Conservation (phyloP, 2,113 vertebrate species). For the Ptilonorhynchus violaceus region DNA sequence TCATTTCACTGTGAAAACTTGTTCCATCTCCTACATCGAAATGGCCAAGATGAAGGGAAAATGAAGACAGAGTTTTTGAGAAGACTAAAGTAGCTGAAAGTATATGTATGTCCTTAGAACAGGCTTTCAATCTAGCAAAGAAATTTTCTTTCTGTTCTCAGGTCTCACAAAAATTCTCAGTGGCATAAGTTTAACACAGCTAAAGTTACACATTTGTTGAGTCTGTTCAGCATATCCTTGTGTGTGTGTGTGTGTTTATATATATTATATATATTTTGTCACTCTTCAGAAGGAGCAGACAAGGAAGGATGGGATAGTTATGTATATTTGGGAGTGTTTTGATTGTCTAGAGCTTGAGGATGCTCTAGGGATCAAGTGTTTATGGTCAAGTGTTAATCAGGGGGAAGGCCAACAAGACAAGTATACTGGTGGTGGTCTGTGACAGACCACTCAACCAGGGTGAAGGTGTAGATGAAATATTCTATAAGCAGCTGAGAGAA, state of each 20-base stretch:
- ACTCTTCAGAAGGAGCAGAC: neutral
- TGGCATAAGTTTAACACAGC: neutral
- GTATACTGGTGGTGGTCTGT: neutral
- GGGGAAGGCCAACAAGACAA: neutral
- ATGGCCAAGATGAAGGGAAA: neutral
- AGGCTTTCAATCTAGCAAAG: neutral
- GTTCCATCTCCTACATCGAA: slow-evolving; percentile 19
- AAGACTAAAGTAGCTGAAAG: neutral
- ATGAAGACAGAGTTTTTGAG: slow-evolving; percentile 20
- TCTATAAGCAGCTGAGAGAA: neutral
- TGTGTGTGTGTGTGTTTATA: neutral
- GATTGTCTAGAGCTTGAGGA: neutral
- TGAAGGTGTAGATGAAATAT: neutral
- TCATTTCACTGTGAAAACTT: slow-evolving; percentile 45
- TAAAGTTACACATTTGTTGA: neutral
- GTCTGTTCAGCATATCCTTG: neutral
- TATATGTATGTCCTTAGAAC: neutral
- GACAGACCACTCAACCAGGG: neutral
- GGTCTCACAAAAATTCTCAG: neutral
- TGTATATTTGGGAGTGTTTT: neutral
- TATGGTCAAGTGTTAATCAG: neutral
- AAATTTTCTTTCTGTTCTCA: neutral
- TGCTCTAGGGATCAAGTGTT: neutral
- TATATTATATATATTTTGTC: neutral
- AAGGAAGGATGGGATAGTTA: neutral